A percentile compares a stretch with the other conserved stretches of the same genome.
Conservation (phyloP, 2,888 invertebrate genomes). For the Anodontia alba region DNA sequence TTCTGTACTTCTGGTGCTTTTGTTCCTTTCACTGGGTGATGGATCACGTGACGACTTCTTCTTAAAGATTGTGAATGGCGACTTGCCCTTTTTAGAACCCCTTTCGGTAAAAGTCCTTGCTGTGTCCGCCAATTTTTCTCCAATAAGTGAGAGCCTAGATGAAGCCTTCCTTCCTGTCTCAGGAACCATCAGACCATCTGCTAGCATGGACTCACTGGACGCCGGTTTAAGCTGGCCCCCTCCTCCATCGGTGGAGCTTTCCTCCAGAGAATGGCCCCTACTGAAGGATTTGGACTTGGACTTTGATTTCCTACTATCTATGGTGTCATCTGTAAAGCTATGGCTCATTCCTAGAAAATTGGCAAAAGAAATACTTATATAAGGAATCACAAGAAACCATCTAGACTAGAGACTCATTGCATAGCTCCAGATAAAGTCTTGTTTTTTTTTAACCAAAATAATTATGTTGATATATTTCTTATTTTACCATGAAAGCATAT, state of each 20-base stretch:
- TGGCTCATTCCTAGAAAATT: slow-evolving; percentile 89
- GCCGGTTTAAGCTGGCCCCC: slow-evolving; percentile 70
- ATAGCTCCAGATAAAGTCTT: too few relatives aligned
- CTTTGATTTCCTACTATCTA: slow-evolving; percentile 64
- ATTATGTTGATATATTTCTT: too few relatives aligned
- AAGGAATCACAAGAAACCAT: too few relatives aligned
- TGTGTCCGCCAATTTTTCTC: slow-evolving; percentile 75
- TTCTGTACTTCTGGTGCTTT: slow-evolving; percentile 74
- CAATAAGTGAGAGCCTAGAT: slow-evolving; percentile 78
- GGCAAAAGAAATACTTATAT: too few relatives aligned
- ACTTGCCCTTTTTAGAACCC: slow-evolving; percentile 86
- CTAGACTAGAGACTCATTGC: too few relatives aligned
- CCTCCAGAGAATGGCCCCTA: slow-evolving; percentile 85
- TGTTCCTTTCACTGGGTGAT: slow-evolving; percentile 72
- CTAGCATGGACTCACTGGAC: slow-evolving; percentile 79
- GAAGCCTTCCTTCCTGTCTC: slow-evolving; percentile 87
- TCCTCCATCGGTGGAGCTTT: slow-evolving; percentile 69
- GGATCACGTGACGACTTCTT: slow-evolving; percentile 86
- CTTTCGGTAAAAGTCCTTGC: slow-evolving; percentile 65
- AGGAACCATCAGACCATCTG: slow-evolving; percentile 87
- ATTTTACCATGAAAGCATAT: too few relatives aligned
- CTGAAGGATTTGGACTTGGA: slow-evolving; percentile 69
- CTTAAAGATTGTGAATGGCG: slow-evolving; percentile 92
- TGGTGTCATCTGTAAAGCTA: slow-evolving; percentile 93
- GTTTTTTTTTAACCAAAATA: too few relatives aligned